phyloP scores from a whole-genome alignment of 2,113 vertebrate genomes.

The Pyrgilauda ruficollis region DNA sequence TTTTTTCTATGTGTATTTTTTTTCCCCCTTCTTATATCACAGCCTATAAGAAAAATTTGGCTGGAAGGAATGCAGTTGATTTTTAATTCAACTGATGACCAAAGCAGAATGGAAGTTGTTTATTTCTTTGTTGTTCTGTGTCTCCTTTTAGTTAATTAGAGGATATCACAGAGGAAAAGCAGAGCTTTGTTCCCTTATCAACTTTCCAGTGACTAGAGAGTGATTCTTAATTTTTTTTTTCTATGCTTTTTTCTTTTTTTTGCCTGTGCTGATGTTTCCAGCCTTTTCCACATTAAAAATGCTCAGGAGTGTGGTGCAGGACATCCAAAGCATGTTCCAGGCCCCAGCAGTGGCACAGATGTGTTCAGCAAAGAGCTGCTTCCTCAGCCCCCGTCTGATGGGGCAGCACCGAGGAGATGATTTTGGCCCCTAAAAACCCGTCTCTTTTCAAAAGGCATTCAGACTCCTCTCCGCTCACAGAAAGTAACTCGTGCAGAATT shows the following conservation, averaged over 20 bases:
- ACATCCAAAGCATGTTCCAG: fast-evolving
- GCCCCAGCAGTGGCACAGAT: too few species aligned
- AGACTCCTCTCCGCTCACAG: background rate
- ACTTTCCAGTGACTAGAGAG: background rate
- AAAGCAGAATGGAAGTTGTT: background rate
- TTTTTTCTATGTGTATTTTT: background rate
- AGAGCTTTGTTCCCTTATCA: background rate
- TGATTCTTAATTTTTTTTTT: too few species aligned
- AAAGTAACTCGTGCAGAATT: too few species aligned
- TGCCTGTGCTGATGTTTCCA: background rate
- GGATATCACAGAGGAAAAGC: background rate
- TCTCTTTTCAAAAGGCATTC: background rate
- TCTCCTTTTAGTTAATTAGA: background rate
- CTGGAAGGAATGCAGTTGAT: background rate
- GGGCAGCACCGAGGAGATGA: background rate
- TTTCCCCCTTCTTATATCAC: background rate
- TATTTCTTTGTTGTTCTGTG: background rate
- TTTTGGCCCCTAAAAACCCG: fast-evolving
- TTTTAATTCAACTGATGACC: background rate
- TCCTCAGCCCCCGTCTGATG: fast-evolving
- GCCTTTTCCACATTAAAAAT: background rate
- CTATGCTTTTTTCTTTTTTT: background rate
- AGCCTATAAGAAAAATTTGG: background rate
- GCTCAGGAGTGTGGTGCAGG: background rate
- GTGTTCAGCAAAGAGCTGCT: background rate